phyloP scores from a whole-genome alignment of 92 coral and sea anemone genomes.

The Paragorgia papillata region DNA sequence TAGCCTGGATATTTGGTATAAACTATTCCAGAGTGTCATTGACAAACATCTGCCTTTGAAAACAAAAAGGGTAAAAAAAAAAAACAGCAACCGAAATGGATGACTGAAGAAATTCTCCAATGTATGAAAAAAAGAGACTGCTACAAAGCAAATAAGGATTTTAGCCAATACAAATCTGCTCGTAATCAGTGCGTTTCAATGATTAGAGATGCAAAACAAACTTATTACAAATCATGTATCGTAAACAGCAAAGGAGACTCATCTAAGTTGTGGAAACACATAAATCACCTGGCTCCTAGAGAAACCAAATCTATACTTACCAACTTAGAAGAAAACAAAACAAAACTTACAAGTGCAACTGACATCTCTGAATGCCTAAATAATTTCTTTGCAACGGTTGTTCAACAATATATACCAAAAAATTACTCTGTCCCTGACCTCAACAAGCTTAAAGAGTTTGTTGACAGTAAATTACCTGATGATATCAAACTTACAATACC shows the following conservation, averaged over 20 bases:
- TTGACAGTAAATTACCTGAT: conserved; percentile 5
- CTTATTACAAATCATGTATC: conserved; percentile 7
- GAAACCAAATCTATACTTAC: not conserved
- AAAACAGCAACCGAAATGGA: conserved; percentile 42
- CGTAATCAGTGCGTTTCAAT: conserved; percentile 30
- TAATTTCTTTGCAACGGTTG: conserved; percentile 29
- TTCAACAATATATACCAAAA: conserved; percentile 15
- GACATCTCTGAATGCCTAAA: conserved; percentile 22
- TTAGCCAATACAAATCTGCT: not conserved
- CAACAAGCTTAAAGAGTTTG: conserved; percentile 4
- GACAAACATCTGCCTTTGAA: conserved; percentile 36
- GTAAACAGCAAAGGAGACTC: conserved; percentile 26
- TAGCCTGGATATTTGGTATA: conserved; percentile 27
- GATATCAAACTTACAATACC: conserved; percentile 27
- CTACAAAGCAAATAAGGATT: not conserved
- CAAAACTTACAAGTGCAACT: conserved; percentile 2
- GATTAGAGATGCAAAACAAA: conserved; percentile 25
- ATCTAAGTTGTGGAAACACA: conserved; percentile 27
- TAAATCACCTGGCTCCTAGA: not conserved
- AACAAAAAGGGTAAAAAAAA: conserved; percentile 37
- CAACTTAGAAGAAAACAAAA: conserved; percentile 2
- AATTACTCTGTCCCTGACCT: conserved; percentile 1
- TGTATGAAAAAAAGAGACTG: not conserved
- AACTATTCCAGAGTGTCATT: conserved; percentile 14
- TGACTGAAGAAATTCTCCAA: conserved; percentile 19